Evolutionary conservation across 2,888 invertebrate genomes (phyloP).

Genomic region (Lasioglossum figueresi): DNA sequence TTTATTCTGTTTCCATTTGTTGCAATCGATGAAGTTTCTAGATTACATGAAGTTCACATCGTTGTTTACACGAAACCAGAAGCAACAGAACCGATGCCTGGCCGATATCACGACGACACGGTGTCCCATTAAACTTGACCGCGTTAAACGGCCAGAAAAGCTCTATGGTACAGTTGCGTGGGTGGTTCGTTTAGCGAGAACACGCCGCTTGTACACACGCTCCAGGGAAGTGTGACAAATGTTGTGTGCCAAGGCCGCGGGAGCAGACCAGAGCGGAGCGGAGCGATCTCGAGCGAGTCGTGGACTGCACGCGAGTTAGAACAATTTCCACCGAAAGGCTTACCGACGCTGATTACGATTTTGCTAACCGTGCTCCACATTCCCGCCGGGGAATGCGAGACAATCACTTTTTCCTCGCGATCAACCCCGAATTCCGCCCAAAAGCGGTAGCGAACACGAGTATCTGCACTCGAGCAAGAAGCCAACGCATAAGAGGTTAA

Average conservation of each 20-base stretch:
- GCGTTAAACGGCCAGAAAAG: constrained; percentile 42
- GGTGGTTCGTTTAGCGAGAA: background rate
- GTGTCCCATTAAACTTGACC: constrained; percentile 56
- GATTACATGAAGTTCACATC: background rate
- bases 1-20: too few species aligned
- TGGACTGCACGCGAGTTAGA: background rate
- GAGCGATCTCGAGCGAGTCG: background rate
- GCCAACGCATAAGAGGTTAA: too few species aligned
- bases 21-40: background rate
- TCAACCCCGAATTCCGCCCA: background rate
- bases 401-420: background rate
- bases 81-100: background rate
- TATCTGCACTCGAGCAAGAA: background rate
- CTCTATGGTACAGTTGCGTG: constrained; percentile 9
- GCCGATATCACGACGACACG: background rate
- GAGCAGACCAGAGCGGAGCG: background rate
- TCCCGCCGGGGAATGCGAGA: background rate
- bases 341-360: background rate
- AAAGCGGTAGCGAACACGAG: background rate
- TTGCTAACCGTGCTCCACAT: background rate
- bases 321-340: constrained; percentile 9
- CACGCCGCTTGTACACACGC: background rate
- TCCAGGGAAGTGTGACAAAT: background rate
- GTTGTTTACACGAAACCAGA: background rate
- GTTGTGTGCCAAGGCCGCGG: background rate